Conservation (phyloP, 2,797 vertebrate species). For the Sebastes hubbsi region DNA sequence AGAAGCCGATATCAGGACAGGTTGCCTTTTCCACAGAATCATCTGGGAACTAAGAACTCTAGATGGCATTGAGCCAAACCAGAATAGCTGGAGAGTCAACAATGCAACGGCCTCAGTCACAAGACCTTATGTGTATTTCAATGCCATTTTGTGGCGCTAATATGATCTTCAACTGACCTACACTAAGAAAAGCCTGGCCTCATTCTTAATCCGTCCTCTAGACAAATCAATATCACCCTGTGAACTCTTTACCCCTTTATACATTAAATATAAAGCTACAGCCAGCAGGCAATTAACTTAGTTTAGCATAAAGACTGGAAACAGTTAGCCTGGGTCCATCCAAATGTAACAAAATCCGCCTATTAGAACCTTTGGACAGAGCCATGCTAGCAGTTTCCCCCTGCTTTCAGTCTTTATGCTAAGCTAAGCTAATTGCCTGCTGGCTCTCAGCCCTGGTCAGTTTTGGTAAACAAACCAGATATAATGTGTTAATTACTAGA, state of each 20-base stretch:
- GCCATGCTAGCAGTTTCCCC: neutral
- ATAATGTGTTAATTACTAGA: too few relatives aligned
- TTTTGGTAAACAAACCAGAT: too few relatives aligned
- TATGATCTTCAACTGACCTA: constrained; percentile 12
- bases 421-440: too few relatives aligned
- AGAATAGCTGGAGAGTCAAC: neutral
- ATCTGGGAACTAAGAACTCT: neutral
- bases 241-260: neutral
- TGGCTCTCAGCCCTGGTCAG: too few relatives aligned
- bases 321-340: neutral
- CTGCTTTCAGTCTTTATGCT: too few relatives aligned
- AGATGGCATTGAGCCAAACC: neutral
- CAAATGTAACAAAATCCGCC: neutral
- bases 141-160: neutral
- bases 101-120: neutral
- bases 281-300: neutral
- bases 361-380: neutral
- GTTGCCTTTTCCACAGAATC: neutral
- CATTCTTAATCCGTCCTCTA: neutral
- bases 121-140: neutral
- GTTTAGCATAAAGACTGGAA: too few relatives aligned
- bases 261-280: neutral
- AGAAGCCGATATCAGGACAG: constrained; percentile 12
- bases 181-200: neutral
- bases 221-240: constrained; percentile 33